Conservation (phyloP, 2,797 vertebrate species). For the Scolopax bukidnonensis region DNA sequence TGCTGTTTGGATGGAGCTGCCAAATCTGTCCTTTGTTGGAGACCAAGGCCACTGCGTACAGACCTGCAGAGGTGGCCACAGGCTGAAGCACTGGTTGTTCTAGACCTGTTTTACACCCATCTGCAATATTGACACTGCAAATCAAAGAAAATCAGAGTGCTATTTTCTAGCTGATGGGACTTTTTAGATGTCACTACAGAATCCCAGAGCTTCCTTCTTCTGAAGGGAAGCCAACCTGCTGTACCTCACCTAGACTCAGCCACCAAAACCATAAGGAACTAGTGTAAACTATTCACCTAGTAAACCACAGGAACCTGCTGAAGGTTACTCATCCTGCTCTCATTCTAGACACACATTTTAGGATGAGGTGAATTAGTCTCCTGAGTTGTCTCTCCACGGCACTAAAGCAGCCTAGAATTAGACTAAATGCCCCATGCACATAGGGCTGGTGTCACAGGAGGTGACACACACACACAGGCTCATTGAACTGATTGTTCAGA, state of each 20-base stretch:
- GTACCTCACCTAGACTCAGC: not conserved
- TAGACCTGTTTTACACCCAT: not conserved
- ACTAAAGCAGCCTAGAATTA: not conserved
- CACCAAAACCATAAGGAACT: not conserved
- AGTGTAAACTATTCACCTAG: not conserved
- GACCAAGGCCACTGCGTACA: not conserved
- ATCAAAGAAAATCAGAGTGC: not conserved
- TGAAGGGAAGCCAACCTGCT: not conserved
- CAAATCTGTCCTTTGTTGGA: not conserved
- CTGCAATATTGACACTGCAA: not conserved
- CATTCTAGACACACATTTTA: not conserved
- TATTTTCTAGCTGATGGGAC: not conserved
- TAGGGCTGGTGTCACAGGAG: not conserved
- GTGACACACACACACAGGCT: not conserved
- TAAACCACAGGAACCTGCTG: not conserved
- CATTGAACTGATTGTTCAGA: not conserved
- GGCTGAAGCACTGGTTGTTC: not conserved
- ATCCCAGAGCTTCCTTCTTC: not conserved
- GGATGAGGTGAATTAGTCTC: not conserved
- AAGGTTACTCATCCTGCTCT: not conserved
- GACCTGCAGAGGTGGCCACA: not conserved
- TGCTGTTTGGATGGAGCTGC: not conserved
- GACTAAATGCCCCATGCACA: fast-evolving
- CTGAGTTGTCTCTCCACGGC: not conserved
- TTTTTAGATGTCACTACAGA: not conserved